phyloP scores from a whole-genome alignment of 2,888 invertebrate species.

The Chirona hameri region DNA sequence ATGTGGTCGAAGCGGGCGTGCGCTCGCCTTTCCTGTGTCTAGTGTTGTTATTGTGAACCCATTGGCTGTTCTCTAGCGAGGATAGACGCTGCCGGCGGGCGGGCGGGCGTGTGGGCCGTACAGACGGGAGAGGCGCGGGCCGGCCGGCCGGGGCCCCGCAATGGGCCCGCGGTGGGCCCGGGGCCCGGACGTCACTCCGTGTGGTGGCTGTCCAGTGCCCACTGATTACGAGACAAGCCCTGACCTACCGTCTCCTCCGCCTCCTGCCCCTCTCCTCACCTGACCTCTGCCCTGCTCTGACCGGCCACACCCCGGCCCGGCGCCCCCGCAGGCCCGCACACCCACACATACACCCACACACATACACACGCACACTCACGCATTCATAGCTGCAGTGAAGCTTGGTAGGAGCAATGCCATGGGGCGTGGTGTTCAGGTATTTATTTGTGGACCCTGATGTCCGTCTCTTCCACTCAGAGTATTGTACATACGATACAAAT shows the following conservation, averaged over 20 bases:
- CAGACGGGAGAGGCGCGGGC: not conserved
- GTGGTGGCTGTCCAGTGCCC: too few species aligned
- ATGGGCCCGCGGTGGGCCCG: not conserved
- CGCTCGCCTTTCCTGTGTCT: conserved; percentile 27
- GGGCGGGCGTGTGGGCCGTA: too few species aligned
- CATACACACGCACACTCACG: conserved; percentile 10
- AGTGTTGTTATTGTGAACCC: conserved; percentile 28
- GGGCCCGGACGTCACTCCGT: not conserved
- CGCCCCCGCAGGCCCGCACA: too few species aligned
- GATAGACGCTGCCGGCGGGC: not conserved
- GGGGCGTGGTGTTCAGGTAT: conserved; percentile 14
- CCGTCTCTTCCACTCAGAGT: conserved; percentile 26
- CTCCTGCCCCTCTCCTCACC: not conserved
- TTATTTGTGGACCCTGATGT: conserved; percentile 22
- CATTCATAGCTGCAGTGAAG: not conserved
- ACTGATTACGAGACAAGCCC: too few species aligned
- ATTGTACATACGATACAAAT: conserved; percentile 28
- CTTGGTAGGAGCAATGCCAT: not conserved
- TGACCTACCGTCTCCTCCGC: not conserved
- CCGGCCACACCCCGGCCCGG: too few species aligned
- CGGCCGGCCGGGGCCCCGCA: not conserved
- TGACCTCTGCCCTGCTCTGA: not conserved
- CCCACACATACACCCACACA: not conserved
- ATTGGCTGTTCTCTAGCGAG: conserved; percentile 13
- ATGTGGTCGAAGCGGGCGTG: not conserved